These are phyloP conservation scores for Pristionchus exspectatus DNA, from an alignment of 2,888 invertebrate species.

Conservation along the genomic window DNA sequence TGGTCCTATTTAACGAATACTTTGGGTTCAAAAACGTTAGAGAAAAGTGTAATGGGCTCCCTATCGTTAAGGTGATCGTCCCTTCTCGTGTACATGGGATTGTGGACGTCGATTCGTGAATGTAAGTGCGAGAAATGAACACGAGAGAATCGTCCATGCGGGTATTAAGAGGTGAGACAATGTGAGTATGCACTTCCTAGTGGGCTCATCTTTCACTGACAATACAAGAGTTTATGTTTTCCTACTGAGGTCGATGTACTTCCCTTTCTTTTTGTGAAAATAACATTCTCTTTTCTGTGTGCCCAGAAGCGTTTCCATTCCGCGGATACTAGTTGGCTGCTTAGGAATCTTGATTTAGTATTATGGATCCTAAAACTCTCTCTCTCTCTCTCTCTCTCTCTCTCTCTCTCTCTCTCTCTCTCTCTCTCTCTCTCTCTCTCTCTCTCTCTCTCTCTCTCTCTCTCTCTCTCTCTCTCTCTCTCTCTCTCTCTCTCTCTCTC, in stretches of 20 bases:
- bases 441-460: too few species aligned
- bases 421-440: too few species aligned
- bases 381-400: too few species aligned
- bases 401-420: too few species aligned
- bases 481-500: too few species aligned
- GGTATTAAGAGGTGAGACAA: slow-evolving; percentile 63
- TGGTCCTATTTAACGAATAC: too few species aligned
- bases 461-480: too few species aligned
- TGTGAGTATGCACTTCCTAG: too few species aligned
- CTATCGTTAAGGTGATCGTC: slow-evolving; percentile 60
- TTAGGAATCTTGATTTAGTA: too few species aligned
- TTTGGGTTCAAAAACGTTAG: not conserved
- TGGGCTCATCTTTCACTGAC: not conserved
- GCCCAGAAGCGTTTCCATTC: too few species aligned
- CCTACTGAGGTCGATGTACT: not conserved
- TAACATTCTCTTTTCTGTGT: not conserved
- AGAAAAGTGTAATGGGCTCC: not conserved
- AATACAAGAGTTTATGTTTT: not conserved
- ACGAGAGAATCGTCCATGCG: slow-evolving; percentile 69
- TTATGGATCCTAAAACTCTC: too few species aligned
- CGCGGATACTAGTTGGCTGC: too few species aligned
- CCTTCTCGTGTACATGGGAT: slow-evolving; percentile 65
- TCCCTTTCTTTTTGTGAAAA: not conserved
- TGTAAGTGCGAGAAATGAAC: slow-evolving; percentile 67
- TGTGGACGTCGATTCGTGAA: slow-evolving; percentile 68